phyloP scores from a whole-genome alignment of 2,888 invertebrate species.

The Drosophila maculinotata region DNA sequence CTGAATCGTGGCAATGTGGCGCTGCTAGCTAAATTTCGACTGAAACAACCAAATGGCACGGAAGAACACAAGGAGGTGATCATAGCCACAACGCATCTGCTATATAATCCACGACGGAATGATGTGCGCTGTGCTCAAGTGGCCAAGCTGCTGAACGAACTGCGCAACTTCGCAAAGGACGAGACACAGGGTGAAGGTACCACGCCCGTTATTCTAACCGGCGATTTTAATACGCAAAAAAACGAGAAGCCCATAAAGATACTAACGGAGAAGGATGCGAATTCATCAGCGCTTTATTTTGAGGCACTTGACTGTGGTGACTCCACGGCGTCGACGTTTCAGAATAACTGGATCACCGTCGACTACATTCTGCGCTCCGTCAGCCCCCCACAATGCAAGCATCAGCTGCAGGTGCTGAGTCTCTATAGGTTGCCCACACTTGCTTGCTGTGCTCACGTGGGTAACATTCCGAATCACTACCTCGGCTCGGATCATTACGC shows the following conservation, averaged over 20 bases:
- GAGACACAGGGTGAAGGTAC: constrained; percentile 59
- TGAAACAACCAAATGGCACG: constrained; percentile 84
- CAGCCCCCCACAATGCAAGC: constrained; percentile 83
- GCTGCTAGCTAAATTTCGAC: constrained; percentile 90
- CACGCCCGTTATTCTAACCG: constrained; percentile 93
- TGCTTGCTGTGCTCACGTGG: constrained; percentile 87
- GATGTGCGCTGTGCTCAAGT: constrained; percentile 96
- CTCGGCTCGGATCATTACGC: constrained; percentile 94
- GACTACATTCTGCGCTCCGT: constrained; percentile 94
- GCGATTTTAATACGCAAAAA: constrained; percentile 90
- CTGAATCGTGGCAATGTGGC: constrained; percentile 96
- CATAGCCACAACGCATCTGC: constrained; percentile 96
- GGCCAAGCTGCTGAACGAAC: constrained; percentile 92
- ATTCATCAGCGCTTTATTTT: constrained; percentile 39
- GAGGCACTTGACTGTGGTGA: constrained; percentile 53
- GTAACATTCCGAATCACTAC: constrained; percentile 90
- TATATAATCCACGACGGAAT: constrained; percentile 95
- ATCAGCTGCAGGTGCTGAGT: constrained; percentile 84
- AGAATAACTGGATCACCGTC: constrained; percentile 91
- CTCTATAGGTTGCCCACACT: constrained; percentile 89
- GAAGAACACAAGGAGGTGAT: constrained; percentile 87
- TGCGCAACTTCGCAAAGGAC: constrained; percentile 90
- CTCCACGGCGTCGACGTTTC: constrained; percentile 88
- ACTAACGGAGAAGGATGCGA: not conserved
- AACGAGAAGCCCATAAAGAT: constrained; percentile 82